These are phyloP conservation scores for Myrmecophaga tridactyla DNA, from an alignment of 2,113 vertebrate genomes.

Conservation along the genomic window DNA sequence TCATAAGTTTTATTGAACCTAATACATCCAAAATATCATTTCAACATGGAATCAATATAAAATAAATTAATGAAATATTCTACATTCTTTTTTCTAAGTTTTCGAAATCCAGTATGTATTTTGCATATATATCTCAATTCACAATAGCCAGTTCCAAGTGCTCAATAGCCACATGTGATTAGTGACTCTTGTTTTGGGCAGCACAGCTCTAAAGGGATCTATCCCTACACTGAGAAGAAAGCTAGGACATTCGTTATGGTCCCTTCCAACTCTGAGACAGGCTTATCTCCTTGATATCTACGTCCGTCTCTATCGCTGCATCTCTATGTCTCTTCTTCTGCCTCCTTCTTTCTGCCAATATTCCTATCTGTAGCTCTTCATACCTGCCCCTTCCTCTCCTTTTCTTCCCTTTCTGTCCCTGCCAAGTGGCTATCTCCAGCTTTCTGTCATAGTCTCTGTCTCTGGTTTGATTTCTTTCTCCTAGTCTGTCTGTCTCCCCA, in stretches of 20 bases:
- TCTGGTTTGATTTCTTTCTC: not conserved
- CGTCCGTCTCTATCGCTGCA: not conserved
- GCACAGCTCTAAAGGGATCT: not conserved
- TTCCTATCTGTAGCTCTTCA: not conserved
- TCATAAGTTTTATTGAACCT: conserved; percentile 23
- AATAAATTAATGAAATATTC: not conserved
- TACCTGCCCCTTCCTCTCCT: not conserved
- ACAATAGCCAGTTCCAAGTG: not conserved
- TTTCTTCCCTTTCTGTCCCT: not conserved
- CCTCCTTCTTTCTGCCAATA: not conserved
- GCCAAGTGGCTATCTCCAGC: not conserved
- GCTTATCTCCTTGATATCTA: not conserved
- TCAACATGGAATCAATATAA: conserved; percentile 11
- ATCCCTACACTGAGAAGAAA: not conserved
- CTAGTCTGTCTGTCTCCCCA: not conserved
- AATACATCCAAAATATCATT: conserved; percentile 23
- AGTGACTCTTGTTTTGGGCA: not conserved
- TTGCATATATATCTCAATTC: not conserved
- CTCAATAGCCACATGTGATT: not conserved
- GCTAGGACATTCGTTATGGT: not conserved
- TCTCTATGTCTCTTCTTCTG: not conserved
- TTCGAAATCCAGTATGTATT: not conserved
- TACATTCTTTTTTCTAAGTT: not conserved
- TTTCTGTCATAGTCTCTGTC: not conserved
- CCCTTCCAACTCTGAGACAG: not conserved